Evolutionary conservation across 2,797 vertebrate species (phyloP), one percentile per base, ranked within the genome.

Genomic region (Limosa lapponica): DNA sequence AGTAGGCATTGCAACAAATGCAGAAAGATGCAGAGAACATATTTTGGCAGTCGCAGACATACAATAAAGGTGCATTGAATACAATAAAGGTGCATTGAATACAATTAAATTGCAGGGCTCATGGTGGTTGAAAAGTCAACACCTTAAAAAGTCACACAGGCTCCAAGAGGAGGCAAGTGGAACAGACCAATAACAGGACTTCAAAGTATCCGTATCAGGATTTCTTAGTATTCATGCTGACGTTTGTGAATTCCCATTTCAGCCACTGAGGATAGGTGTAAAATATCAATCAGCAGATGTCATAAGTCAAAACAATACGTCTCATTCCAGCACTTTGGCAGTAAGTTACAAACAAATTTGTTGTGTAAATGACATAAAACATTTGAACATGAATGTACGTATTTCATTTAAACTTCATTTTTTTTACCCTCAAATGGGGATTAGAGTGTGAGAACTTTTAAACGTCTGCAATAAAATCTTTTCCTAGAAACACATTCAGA

Each of bases 381-480:
- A 43, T 32, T 64, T 43, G 39, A 64, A 64, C 30, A 23, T 16
- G 28, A 43, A 43, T 32, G 30, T 64, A 62, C 14, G 18, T 30
- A 32, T 43, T 91, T 58, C 8, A 39, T 69, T 58, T 71, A 18
- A 81, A 78, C 19, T 65, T 78, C 16, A 24, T 34, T 83, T 91
- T 46, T 43, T 81, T 83, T 30, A 64, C n/a, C 43, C 24, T 83
- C 28, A 70, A 58, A 81, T 6, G 78, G 22, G 39, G 54, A 78
- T 82, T 75, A 82, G 19, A 82, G 44, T 24, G 10, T 72, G 34
- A 85, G 32, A 23, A 39, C 65, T 85, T 96, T 70, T 30, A 82
- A 94, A 82, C 22, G 48, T 67, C 80, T 44, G 14, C 34, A 78
- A 74, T 87, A 71, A 95, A 75, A 59, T n/a, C 11, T 57, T 79